Base-by-base conservation (phyloP, 2,797 vertebrate species). In the Capromys pilorides region DNA sequence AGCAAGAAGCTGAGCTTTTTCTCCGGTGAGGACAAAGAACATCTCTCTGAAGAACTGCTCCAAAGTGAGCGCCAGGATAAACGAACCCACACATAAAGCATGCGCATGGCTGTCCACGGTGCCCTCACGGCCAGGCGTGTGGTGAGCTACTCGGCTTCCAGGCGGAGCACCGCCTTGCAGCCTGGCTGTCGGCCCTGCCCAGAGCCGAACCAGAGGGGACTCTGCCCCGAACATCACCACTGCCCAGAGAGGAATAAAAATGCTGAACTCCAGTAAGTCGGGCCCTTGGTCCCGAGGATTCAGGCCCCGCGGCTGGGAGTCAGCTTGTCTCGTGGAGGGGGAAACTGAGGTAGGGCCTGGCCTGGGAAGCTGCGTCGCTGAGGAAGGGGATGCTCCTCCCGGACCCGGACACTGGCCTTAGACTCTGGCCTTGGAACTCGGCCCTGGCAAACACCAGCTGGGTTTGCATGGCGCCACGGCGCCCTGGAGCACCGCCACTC, bases 71-170 rank as follows among this genome's bases (percentile, higher is more conserved):
- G 39, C 93, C 93, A 97, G 95, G 91, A 89, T 96, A 96, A 96
- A 94, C 93, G 92, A 96, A 95, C 51, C 85, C 94, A 95, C 96
- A 80, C 94, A 64, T 90, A 96, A 97, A 97, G 82, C 92, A 89
- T 94, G 96, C 82, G 22, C 64, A 75, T 90, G 81, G 93, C 45
- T 89, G 92, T 95, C 94, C 45, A 45, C 45, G 75, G 73, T 96
- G 62, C 97, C 97, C 97, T 69, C 97, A 94, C 94, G 97, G 94
- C 96, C 97, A 97, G 71, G 84, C 59, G 88, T 92, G 94, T 93
- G 94, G 94, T 67, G 81, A 96, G 96, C 96, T 94, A 96, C 94
- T 96, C 94, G 94, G 93, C 96, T 88, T 93, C 94, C 93, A 95
- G 93, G 96, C 94, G 97, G 78, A 79, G 95, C 95, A 67, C 88